Evolutionary conservation across 2,797 vertebrate genomes (phyloP), one percentile per base, ranked within the genome.

Genomic region (Anguilla pacifica): DNA sequence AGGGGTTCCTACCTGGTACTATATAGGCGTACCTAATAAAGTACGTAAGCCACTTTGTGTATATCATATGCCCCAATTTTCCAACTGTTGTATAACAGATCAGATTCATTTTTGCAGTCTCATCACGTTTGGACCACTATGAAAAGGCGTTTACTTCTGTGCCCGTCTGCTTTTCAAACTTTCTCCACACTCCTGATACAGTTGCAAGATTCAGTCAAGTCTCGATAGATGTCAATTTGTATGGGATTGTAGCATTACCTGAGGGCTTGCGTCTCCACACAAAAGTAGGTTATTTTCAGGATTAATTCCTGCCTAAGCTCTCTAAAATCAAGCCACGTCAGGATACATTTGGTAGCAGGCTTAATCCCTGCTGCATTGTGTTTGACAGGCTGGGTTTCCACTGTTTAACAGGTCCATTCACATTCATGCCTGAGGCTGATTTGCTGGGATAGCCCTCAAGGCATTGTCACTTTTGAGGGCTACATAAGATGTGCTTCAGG

Each of bases 401-500:
- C 22, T 49, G 43, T 82, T 82, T 2, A 5, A 6, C 79, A n/a
- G 46, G 6, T 51, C 46, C 79, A 51, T 51, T 82, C 79, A 39
- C 22, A 82, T 82, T 51, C 46, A 82, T 6, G 43, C 39, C 74
- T 39, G 19, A 79, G 74, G 74, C 74, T 6, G 35, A 79, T 79
- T 22, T 82, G 43, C 46, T 25, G 22, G 79, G 79, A 49, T 7
- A 82, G 79, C 79, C 79, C 46, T 82, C 43, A 1, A 51, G 79
- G 79, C 79, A 51, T 51, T 82, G 79, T 82, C 79, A 82, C 43
- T 82, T 49, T 82, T 22, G 39, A 82, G 79, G 46, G 79, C 79
- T 82, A 51, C 25, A 7, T 19, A 46, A n/a, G 79, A 46, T 22
- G 22, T 25, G 22, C 79, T 82, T 49, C 22, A 22, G 79, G 79